Evolutionary conservation across 35 echinoderm and acorn worm species (phyloP), one percentile per base, ranked within the genome.

Genomic region (Apostichopus parvimensis): DNA sequence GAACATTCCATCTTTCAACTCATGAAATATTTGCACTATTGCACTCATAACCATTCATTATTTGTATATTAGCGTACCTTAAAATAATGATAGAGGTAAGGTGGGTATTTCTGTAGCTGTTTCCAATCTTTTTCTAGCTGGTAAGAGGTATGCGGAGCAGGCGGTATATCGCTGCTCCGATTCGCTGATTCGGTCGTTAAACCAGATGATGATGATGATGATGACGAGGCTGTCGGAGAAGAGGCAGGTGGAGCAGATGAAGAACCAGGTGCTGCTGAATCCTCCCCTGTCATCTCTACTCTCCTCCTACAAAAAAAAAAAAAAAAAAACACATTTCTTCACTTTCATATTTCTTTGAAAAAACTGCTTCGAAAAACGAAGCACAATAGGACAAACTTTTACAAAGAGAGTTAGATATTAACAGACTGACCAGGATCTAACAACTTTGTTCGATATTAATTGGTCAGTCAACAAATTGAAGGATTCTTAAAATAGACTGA

Each of bases 51-150:
- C 24, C 24, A 25, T 25, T 25, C 24, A 25, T 25, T 25, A 25
- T 25, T 25, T 25, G 24, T 25, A 25, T 25, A 25, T 28, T 45
- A 45, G 11, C 65, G 80, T 80, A 98, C 96, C 93, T 98, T 98
- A 79, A 98, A 98, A 93, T 98, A 98, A 34, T 98, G 87, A 60
- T 90, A 95, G 11, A 98, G 57, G n/a, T 83, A 18, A 21, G 87
- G 73, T 45, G 96, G 91, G 71, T 90, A 53, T 85, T 86, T 91
- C 77, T 98, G 80, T 2, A 98, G 91, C 64, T 76, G 88, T 56
- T 92, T 98, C 94, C 94, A 95, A 66, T 98, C 96, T 73, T 91
- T 80, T 25, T 90, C 89, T 18, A 98, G 87, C 85, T 98, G 96
- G 73, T 86, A 98, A 11, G 96, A 98, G 7, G 96, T 92, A 4